Conservation (phyloP, 2,888 invertebrate genomes). For the Drosophila atripex region DNA sequence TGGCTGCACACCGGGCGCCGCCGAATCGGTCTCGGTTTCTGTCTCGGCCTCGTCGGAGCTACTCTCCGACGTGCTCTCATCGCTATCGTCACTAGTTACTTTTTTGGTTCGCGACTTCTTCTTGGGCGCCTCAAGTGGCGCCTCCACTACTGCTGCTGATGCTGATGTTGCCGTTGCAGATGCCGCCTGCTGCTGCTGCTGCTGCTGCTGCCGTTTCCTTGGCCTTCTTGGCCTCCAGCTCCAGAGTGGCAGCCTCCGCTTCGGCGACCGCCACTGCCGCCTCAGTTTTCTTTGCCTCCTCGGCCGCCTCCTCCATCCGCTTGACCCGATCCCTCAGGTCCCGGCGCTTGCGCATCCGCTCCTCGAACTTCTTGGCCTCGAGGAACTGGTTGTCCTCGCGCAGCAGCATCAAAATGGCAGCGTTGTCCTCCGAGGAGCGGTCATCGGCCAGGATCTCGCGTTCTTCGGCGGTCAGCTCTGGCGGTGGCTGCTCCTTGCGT, state of each 20-base stretch:
- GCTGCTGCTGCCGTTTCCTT: slow-evolving; percentile 86
- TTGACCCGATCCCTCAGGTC: slow-evolving; percentile 93
- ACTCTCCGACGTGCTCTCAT: slow-evolving; percentile 70
- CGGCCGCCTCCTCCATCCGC: slow-evolving; percentile 91
- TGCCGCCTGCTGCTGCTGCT: slow-evolving; percentile 24
- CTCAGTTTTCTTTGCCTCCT: slow-evolving; percentile 51
- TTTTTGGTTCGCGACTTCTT: slow-evolving; percentile 76
- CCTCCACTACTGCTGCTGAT: slow-evolving; percentile 30
- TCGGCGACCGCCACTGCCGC: slow-evolving; percentile 41
- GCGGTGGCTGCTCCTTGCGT: slow-evolving; percentile 54
- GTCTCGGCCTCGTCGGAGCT: slow-evolving; percentile 69
- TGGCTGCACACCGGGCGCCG: slow-evolving; percentile 55
- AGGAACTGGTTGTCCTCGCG: slow-evolving; percentile 84
- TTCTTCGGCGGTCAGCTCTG: slow-evolving; percentile 80
- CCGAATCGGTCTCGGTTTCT: slow-evolving; percentile 53
- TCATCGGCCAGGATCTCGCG: slow-evolving; percentile 84
- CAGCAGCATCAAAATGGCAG: slow-evolving; percentile 84
- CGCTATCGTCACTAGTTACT: slow-evolving; percentile 79
- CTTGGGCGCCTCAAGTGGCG: slow-evolving; percentile 55
- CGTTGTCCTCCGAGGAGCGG: slow-evolving; percentile 85
- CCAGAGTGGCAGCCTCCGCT: slow-evolving; percentile 31
- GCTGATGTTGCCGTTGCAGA: slow-evolving; percentile 16
- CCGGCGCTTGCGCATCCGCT: slow-evolving; percentile 91
- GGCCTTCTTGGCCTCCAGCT: slow-evolving; percentile 33
- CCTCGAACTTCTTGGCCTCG: slow-evolving; percentile 85